Conservation (phyloP, 2,888 invertebrate species). For the Spodoptera picta region DNA sequence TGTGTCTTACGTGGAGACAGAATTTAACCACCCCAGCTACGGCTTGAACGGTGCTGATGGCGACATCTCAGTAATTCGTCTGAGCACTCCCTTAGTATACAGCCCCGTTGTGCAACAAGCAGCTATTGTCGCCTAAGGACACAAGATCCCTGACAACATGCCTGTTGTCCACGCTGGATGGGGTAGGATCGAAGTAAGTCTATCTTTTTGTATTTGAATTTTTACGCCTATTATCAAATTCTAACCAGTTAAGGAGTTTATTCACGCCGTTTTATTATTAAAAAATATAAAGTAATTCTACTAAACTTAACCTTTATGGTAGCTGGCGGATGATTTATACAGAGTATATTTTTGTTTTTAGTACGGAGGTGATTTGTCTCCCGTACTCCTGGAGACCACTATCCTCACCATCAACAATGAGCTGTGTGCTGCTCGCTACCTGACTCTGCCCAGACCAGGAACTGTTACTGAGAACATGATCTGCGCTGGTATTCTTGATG, state of each 20-base stretch:
- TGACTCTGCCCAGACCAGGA: not conserved
- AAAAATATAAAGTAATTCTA: too few relatives aligned
- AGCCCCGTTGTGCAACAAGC: conserved; percentile 55
- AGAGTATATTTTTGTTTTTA: not conserved
- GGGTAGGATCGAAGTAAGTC: conserved; percentile 63
- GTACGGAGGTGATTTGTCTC: conserved; percentile 5
- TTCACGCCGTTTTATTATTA: too few relatives aligned
- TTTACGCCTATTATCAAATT: not conserved
- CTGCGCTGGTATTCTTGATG: conserved; percentile 70
- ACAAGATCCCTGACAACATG: conserved; percentile 54
- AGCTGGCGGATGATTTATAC: not conserved
- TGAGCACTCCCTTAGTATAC: conserved; percentile 51
- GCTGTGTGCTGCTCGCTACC: conserved; percentile 18
- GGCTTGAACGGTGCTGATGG: conserved; percentile 55
- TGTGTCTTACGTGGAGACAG: conserved; percentile 15
- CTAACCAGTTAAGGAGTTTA: not conserved
- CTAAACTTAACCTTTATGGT: too few relatives aligned
- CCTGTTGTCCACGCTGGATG: conserved; percentile 67
- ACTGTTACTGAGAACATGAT: conserved; percentile 74
- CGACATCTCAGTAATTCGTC: conserved; percentile 65
- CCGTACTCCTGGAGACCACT: conserved; percentile 17
- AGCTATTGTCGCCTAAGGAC: conserved; percentile 52
- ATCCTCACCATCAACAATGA: conserved; percentile 22
- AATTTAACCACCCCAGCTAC: conserved; percentile 66
- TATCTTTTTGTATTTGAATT: too few relatives aligned